Percentiles rank a stretch among this genome's conserved stretches.
These are phyloP conservation scores for Drosophila pegasa DNA, from an alignment of 2,888 invertebrate species.

Conservation along the genomic window DNA sequence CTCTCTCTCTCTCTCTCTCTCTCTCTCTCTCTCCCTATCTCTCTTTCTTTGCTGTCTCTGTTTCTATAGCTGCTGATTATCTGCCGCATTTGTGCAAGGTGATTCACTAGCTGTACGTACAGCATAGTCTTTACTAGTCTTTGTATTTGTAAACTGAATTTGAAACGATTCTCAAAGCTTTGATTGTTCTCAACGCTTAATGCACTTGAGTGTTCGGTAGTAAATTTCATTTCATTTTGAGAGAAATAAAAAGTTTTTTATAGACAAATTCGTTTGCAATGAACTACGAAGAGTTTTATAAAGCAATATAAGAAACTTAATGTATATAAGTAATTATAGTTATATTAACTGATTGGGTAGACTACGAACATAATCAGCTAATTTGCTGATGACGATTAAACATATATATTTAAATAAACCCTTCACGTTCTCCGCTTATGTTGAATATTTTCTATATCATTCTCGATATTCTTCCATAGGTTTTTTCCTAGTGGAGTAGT, in stretches of 20 bases:
- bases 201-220: not conserved
- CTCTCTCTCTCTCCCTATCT: not conserved
- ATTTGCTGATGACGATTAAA: too few relatives aligned
- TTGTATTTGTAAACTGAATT: slow-evolving; percentile 10
- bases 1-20: not conserved
- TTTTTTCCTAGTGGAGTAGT: too few relatives aligned
- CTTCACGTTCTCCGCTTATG: too few relatives aligned
- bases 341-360: too few relatives aligned
- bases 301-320: not conserved
- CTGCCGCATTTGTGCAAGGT: slow-evolving; percentile 9
- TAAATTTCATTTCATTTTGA: slow-evolving; percentile 2
- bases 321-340: not conserved
- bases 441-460: too few relatives aligned
- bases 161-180: slow-evolving; percentile 14
- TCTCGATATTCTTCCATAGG: too few relatives aligned
- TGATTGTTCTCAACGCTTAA: not conserved
- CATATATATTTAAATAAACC: too few relatives aligned
- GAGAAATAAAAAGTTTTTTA: not conserved
- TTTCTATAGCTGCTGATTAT: slow-evolving; percentile 28
- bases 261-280: not conserved
- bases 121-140: slow-evolving; percentile 50
- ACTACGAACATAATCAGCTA: too few relatives aligned
- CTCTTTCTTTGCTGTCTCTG: not conserved
- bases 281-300: not conserved
- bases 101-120: not conserved